Conservation (phyloP, 2,888 invertebrate genomes). For the Taphrorychus bicolor region DNA sequence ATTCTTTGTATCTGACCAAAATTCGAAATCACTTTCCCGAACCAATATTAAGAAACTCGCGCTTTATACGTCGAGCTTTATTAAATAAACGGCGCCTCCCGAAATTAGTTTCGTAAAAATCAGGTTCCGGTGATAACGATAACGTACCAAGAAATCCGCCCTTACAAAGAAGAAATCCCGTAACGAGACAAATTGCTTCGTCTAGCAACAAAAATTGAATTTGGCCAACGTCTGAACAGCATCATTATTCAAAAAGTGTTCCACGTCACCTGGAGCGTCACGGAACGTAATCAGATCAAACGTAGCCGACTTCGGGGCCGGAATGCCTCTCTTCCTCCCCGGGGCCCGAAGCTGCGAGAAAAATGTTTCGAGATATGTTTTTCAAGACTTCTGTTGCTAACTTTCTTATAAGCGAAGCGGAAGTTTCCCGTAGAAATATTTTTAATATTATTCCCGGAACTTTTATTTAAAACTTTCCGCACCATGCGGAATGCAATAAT, state of each 20-base stretch:
- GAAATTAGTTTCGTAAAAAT: constrained; percentile 15
- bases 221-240: constrained; percentile 34
- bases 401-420: constrained; percentile 4
- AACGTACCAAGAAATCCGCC: not conserved
- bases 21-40: too few species aligned
- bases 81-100: not conserved
- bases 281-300: constrained; percentile 40
- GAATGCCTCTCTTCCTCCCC: constrained; percentile 19
- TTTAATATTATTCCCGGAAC: constrained; percentile 6
- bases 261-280: constrained; percentile 38
- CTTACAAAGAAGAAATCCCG: constrained; percentile 6
- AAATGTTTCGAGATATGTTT: constrained; percentile 34
- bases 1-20: too few species aligned
- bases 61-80: too few species aligned
- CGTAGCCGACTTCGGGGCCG: constrained; percentile 24
- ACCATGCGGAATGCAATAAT: not conserved
- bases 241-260: constrained; percentile 42
- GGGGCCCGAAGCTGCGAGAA: constrained; percentile 28
- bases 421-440: constrained; percentile 1
- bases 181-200: constrained; percentile 37
- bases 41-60: too few species aligned
- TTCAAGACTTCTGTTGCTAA: constrained; percentile 21
- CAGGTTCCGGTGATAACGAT: not conserved
- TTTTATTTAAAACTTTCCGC: constrained; percentile 7
- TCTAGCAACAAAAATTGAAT: constrained; percentile 39